Evolutionary conservation across 1,140 invertebrate genomes (phyloP).

Genomic region (Lepidurus packardi): DNA sequence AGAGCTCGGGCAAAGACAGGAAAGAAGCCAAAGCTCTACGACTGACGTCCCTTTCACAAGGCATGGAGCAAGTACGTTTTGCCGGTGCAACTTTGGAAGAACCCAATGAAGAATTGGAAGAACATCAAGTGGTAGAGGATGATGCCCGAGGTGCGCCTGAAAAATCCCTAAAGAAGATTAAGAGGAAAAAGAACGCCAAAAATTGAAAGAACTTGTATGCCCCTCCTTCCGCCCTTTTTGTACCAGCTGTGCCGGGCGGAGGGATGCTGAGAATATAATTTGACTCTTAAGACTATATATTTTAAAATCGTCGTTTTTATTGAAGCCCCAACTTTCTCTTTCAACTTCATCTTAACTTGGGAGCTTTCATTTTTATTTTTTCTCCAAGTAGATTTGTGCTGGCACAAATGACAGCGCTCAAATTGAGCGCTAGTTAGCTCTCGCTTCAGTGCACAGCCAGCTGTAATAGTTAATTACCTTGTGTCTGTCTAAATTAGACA

Average conservation of each 20-base stretch:
- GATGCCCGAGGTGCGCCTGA: background rate
- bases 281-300: background rate
- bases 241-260: background rate
- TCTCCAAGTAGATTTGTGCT: background rate
- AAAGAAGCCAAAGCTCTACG: constrained; percentile 8
- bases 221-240: background rate
- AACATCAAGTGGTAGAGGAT: background rate
- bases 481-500: background rate
- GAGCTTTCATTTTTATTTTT: background rate
- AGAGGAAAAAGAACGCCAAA: background rate
- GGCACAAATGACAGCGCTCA: background rate
- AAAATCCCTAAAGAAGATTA: constrained; percentile 16
- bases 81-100: background rate
- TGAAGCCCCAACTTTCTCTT: no score
- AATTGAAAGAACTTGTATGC: background rate
- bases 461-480: background rate
- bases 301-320: no score
- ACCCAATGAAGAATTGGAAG: background rate
- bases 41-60: background rate
- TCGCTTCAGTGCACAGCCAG: background rate
- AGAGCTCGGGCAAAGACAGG: constrained; percentile 19
- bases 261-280: constrained; percentile 3
- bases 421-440: background rate
- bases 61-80: background rate
- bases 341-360: no score